These are phyloP conservation scores for Unio delphinus DNA, from an alignment of 2,888 invertebrate genomes.

Conservation along the genomic window DNA sequence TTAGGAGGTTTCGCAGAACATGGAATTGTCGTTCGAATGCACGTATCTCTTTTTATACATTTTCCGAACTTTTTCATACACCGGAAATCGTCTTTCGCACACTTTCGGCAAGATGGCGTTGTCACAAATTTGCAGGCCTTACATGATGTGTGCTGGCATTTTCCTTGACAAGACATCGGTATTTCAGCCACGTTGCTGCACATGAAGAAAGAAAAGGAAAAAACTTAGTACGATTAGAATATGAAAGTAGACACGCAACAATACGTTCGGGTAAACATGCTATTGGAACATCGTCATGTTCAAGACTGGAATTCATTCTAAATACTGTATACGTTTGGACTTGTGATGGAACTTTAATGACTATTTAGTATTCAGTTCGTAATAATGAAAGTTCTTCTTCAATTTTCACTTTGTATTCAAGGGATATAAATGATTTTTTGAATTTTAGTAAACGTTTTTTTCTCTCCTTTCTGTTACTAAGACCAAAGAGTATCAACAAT, in stretches of 20 bases:
- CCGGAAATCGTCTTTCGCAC: slow-evolving; percentile 63
- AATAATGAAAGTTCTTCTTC: no score
- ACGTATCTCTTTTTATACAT: slow-evolving; percentile 58
- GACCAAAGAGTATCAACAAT: no score
- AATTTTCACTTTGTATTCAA: no score
- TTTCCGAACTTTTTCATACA: slow-evolving; percentile 66
- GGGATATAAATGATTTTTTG: no score
- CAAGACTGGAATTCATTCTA: no score
- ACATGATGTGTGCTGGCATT: slow-evolving; percentile 70
- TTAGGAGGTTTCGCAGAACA: slow-evolving; percentile 40
- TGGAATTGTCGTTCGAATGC: slow-evolving; percentile 50
- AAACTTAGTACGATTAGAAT: neutral
- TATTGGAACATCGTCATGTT: neutral
- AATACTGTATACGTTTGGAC: no score
- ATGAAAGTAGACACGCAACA: neutral
- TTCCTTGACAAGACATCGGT: slow-evolving; percentile 60
- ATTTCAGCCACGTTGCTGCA: slow-evolving; percentile 62
- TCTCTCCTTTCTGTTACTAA: no score
- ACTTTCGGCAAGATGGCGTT: slow-evolving; percentile 60
- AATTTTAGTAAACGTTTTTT: no score
- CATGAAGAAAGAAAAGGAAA: slow-evolving; percentile 13
- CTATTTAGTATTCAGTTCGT: no score
- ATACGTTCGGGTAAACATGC: neutral
- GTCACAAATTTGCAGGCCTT: slow-evolving; percentile 62
- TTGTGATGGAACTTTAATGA: no score